Evolutionary conservation across 2,113 vertebrate genomes (phyloP).

Genomic region (Rhombomys opimus): DNA sequence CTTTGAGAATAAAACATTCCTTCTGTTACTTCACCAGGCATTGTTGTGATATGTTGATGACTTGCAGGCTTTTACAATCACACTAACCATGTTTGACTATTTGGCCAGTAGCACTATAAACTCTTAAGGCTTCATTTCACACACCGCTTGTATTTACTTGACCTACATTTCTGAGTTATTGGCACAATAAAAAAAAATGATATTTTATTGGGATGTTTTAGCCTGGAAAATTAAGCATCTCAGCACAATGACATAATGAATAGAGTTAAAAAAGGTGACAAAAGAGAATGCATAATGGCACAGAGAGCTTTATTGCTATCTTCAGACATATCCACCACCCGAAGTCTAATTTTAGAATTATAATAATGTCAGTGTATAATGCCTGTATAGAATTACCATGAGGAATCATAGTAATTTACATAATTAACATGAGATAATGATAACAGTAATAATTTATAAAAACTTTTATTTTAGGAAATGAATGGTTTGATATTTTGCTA

Average conservation of each 20-base stretch:
- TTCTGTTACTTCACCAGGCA: neutral
- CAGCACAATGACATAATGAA: slow-evolving; percentile 23
- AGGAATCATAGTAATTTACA: neutral
- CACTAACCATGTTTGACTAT: neutral
- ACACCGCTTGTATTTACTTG: slow-evolving; percentile 66
- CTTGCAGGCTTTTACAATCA: neutral
- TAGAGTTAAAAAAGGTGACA: slow-evolving; percentile 34
- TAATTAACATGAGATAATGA: neutral
- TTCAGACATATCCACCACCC: neutral
- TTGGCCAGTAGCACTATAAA: slow-evolving; percentile 54
- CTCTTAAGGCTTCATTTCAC: slow-evolving; percentile 64
- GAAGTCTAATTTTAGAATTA: neutral
- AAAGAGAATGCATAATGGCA: slow-evolving; percentile 29
- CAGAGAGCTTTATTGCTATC: slow-evolving; percentile 6
- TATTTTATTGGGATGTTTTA: slow-evolving; percentile 61
- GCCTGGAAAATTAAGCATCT: slow-evolving; percentile 54
- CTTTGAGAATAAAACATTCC: neutral
- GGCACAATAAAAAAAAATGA: slow-evolving; percentile 63
- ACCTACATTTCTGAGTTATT: slow-evolving; percentile 70
- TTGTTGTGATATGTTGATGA: neutral
- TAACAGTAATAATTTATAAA: neutral
- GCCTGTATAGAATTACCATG: neutral
- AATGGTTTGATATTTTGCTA: neutral
- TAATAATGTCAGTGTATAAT: neutral
- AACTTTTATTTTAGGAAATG: neutral